Percentiles rank a stretch among this genome's conserved stretches.
Conservation (phyloP, 2,113 vertebrate species). For the Halichoeres trimaculatus region DNA sequence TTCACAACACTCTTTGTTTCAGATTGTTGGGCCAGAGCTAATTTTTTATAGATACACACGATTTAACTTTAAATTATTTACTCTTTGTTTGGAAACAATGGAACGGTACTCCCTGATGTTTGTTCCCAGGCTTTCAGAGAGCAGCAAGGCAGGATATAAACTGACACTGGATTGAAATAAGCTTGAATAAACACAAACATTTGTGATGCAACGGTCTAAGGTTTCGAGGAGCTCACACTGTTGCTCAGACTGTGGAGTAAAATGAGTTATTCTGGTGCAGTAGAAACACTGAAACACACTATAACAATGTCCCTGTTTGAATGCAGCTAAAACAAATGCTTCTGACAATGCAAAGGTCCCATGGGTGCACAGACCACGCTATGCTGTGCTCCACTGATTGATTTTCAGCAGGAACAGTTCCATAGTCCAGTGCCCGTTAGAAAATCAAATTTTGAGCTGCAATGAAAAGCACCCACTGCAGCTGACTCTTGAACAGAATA, state of each 20-base stretch:
- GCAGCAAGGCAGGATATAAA: slow-evolving; percentile 1
- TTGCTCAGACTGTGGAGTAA: slow-evolving; percentile 11
- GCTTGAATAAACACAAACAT: slow-evolving; percentile 15
- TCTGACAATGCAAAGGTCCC: slow-evolving; percentile 48
- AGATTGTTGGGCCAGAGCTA: neutral
- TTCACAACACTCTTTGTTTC: neutral
- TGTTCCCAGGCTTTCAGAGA: neutral
- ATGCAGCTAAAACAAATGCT: slow-evolving; percentile 43
- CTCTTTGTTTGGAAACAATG: neutral
- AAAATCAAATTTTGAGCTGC: slow-evolving; percentile 37
- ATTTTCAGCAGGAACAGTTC: slow-evolving; percentile 46
- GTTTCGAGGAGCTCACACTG: slow-evolving; percentile 25
- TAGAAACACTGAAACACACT: slow-evolving; percentile 21
- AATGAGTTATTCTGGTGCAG: slow-evolving; percentile 25
- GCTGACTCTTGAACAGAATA: slow-evolving; percentile 4
- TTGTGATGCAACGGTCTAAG: slow-evolving; percentile 20
- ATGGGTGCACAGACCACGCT: slow-evolving; percentile 15
- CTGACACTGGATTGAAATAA: slow-evolving; percentile 8
- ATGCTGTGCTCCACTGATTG: slow-evolving; percentile 31
- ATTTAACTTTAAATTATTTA: slow-evolving; percentile 1
- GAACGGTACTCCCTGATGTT: neutral
- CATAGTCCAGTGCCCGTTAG: slow-evolving; percentile 34
- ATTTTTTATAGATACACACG: neutral
- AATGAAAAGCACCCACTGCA: slow-evolving; percentile 18
- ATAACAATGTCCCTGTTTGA: slow-evolving; percentile 30